These are phyloP conservation scores for Morpho deidamia DNA, from an alignment of 2,888 invertebrate genomes.

Conservation along the genomic window DNA sequence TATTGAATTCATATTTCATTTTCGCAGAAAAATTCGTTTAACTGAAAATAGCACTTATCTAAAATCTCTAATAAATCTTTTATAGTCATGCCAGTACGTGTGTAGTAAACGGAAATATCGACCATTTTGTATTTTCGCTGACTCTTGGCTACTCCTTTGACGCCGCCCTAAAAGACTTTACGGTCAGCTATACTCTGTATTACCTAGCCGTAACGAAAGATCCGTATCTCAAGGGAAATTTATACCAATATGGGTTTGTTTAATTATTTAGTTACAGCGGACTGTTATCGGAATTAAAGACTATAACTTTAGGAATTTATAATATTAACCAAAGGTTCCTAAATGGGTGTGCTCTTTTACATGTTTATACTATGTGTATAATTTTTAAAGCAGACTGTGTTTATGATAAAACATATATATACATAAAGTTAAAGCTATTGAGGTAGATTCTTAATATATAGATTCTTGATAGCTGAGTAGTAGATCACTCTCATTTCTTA, in stretches of 20 bases:
- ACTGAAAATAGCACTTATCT: not conserved
- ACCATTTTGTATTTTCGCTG: constrained; percentile 16
- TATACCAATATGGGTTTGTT: constrained; percentile 59
- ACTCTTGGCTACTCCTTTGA: constrained; percentile 22
- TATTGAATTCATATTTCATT: too few relatives aligned
- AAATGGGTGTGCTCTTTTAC: not conserved
- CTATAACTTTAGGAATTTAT: constrained; percentile 51
- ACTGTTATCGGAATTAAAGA: constrained; percentile 67
- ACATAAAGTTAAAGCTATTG: too few relatives aligned
- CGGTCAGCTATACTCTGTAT: constrained; percentile 28
- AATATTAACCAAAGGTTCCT: constrained; percentile 20
- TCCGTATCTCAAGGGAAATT: constrained; percentile 45
- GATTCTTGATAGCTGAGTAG: too few relatives aligned
- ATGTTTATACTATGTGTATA: too few relatives aligned
- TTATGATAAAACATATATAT: too few relatives aligned
- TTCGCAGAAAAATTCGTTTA: too few relatives aligned
- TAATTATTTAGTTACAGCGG: constrained; percentile 66
- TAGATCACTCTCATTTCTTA: too few relatives aligned
- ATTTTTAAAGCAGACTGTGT: too few relatives aligned
- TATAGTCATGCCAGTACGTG: not conserved
- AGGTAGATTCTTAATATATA: too few relatives aligned
- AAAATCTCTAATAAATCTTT: not conserved
- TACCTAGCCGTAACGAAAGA: constrained; percentile 41
- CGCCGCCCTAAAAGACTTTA: constrained; percentile 31
- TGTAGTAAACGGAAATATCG: constrained; percentile 9